Evolutionary conservation across 2,797 vertebrate species (phyloP).

Genomic region (Caiman crocodilus): DNA sequence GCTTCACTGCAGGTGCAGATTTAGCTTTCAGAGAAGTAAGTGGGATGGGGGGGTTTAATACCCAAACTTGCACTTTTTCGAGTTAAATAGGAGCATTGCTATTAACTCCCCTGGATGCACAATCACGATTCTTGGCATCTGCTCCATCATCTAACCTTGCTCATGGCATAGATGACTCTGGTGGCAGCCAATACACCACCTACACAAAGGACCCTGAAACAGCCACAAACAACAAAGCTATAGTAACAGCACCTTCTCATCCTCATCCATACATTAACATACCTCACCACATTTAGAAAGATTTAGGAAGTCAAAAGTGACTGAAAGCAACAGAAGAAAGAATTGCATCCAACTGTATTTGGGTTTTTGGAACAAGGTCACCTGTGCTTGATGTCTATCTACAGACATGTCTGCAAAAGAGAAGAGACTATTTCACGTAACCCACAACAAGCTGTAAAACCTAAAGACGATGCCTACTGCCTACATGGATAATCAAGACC

Average conservation of each 20-base stretch:
- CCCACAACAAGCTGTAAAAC: background rate
- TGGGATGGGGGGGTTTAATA: no score
- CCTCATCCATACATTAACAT: background rate
- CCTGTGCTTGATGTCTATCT: background rate
- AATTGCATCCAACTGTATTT: background rate
- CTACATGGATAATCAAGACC: background rate
- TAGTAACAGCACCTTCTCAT: background rate
- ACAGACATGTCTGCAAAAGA: background rate
- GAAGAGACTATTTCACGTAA: background rate
- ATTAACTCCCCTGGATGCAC: background rate
- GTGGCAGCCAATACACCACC: background rate
- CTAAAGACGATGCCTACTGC: background rate
- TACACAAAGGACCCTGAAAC: background rate
- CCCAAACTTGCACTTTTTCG: background rate
- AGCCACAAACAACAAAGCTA: no score
- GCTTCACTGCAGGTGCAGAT: background rate
- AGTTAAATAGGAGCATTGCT: background rate
- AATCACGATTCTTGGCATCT: background rate
- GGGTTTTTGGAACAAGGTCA: background rate
- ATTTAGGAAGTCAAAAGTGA: background rate
- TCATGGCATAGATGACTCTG: background rate
- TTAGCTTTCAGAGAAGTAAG: background rate
- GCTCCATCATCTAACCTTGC: no score
- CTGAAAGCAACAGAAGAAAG: background rate
- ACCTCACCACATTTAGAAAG: background rate